These are phyloP conservation scores for Trypoxylus dichotomus DNA, from an alignment of 1,140 invertebrate genomes.

Conservation along the genomic window DNA sequence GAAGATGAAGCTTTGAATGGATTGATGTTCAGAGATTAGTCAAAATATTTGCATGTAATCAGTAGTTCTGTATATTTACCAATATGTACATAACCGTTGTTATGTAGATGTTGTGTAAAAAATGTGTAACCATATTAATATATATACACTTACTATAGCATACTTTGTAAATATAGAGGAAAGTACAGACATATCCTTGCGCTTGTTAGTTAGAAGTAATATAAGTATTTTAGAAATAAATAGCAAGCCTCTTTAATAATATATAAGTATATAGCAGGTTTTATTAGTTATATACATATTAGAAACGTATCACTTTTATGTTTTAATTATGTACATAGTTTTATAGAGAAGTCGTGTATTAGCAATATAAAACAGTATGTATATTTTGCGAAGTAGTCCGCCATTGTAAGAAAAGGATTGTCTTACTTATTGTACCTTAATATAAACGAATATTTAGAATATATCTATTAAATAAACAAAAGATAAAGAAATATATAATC, in stretches of 20 bases:
- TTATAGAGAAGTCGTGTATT: constrained; percentile 54
- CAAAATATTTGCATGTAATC: constrained; percentile 30
- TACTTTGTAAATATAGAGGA: constrained; percentile 1
- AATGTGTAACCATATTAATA: not conserved
- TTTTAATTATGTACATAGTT: constrained; percentile 41
- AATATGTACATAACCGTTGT: constrained; percentile 16
- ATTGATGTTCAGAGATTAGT: not conserved
- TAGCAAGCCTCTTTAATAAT: not conserved
- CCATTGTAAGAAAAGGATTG: constrained; percentile 28
- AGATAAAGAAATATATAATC: not conserved
- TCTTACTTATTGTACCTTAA: constrained; percentile 23
- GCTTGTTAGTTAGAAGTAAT: not conserved
- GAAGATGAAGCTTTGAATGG: no score
- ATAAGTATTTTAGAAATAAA: not conserved
- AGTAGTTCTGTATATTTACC: not conserved
- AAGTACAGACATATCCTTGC: constrained; percentile 18
- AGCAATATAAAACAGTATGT: constrained; percentile 52
- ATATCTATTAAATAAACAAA: not conserved
- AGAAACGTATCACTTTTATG: not conserved
- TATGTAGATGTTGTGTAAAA: constrained; percentile 22
- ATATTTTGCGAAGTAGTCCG: constrained; percentile 37
- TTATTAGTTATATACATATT: constrained; percentile 26
- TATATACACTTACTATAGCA: not conserved
- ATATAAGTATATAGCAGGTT: not conserved
- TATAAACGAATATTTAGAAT: not conserved